Conservation (phyloP, 2,113 vertebrate genomes). For the Boleophthalmus pectinirostris region DNA sequence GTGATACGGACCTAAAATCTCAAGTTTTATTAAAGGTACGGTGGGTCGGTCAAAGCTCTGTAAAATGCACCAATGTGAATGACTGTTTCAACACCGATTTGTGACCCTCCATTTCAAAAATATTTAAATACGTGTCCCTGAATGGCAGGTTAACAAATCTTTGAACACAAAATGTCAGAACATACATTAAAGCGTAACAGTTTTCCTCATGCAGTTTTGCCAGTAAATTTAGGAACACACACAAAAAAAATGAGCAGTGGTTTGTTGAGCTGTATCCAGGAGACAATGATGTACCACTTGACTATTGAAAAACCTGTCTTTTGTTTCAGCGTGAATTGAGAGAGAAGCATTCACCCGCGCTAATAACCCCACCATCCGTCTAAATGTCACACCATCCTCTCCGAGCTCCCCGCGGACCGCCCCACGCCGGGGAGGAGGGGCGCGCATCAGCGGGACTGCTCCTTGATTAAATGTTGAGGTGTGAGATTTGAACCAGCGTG, state of each 20-base stretch:
- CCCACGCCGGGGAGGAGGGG: not conserved
- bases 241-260: not conserved
- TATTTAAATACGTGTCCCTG: no score
- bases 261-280: not conserved
- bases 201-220: not conserved
- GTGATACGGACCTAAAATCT: no score
- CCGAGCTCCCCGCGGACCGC: constrained; percentile 23
- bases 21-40: no score
- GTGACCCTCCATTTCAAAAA: no score
- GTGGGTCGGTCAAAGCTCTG: no score
- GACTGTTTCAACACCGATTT: no score
- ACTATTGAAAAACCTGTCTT: constrained; percentile 31
- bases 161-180: no score
- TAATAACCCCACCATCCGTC: constrained; percentile 42
- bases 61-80: no score
- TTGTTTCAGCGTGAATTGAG: constrained; percentile 11
- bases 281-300: constrained; percentile 16
- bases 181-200: not conserved
- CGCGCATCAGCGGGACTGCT: constrained; percentile 48
- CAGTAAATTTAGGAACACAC: not conserved
- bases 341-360: constrained; percentile 32
- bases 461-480: constrained; percentile 65
- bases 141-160: no score
- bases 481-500: constrained; percentile 63
- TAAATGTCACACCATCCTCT: constrained; percentile 41